Conservation (phyloP, 2,797 vertebrate genomes). For the Acanthornis magna region DNA sequence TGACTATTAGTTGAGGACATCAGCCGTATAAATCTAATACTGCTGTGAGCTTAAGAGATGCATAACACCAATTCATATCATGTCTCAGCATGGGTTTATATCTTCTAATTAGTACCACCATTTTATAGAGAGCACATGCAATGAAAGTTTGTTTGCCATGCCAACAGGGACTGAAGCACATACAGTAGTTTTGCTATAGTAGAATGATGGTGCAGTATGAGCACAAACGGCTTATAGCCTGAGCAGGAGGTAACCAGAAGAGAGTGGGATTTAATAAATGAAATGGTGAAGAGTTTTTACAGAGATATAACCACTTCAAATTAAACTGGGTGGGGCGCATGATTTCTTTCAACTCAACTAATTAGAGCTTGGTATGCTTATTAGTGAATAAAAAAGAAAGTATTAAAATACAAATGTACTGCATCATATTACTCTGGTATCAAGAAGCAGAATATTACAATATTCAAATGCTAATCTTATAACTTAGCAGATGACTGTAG, state of each 20-base stretch:
- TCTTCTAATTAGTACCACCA: constrained; percentile 81
- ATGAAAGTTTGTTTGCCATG: constrained; percentile 76
- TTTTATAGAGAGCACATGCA: constrained; percentile 76
- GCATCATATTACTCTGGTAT: constrained; percentile 56
- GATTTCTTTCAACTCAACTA: constrained; percentile 64
- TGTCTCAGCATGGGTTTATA: constrained; percentile 79
- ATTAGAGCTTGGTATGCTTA: constrained; percentile 67
- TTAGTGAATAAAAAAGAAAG: constrained; percentile 61
- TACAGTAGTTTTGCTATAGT: constrained; percentile 51
- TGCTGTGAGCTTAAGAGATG: constrained; percentile 78
- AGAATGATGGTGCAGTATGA: constrained; percentile 41
- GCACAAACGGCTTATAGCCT: constrained; percentile 48
- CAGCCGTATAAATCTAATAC: constrained; percentile 76
- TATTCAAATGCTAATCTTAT: constrained; percentile 85
- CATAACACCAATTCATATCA: constrained; percentile 78
- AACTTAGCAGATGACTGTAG: constrained; percentile 90
- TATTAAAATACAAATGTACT: constrained; percentile 62
- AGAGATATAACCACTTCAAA: constrained; percentile 62
- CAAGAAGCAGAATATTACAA: constrained; percentile 68
- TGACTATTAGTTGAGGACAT: constrained; percentile 73
- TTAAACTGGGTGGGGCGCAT: constrained; percentile 55
- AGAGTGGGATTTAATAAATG: constrained; percentile 71
- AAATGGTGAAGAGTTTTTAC: constrained; percentile 53
- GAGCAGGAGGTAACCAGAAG: constrained; percentile 72
- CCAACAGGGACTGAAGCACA: constrained; percentile 71